A percentile compares a stretch with the other conserved stretches of the same genome.
Conservation (phyloP, 2,797 vertebrate genomes). For the Rhynchonycteris naso region DNA sequence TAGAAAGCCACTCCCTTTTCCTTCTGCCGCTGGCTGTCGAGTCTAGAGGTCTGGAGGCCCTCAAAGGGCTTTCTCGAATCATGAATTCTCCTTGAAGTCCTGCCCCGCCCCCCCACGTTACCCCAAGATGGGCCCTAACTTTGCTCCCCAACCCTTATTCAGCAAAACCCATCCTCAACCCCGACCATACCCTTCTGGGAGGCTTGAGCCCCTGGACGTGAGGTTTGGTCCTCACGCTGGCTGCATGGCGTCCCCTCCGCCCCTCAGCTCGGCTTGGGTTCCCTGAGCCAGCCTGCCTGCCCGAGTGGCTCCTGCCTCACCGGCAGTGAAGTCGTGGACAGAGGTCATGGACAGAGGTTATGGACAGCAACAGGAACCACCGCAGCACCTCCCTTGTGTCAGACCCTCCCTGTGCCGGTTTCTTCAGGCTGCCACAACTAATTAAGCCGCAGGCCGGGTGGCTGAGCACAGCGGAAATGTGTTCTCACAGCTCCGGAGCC, state of each 20-base stretch:
- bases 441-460: neutral
- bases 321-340: fast-evolving
- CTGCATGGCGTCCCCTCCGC: neutral
- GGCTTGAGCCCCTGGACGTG: neutral
- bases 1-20: neutral
- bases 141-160: neutral
- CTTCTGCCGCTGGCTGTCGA: neutral
- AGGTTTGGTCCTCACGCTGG: neutral
- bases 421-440: neutral
- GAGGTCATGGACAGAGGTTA: too few relatives aligned
- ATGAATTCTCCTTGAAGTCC: neutral
- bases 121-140: too few relatives aligned
- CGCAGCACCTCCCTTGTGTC: fast-evolving
- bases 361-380: fast-evolving
- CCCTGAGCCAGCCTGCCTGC: too few relatives aligned
- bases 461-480: neutral
- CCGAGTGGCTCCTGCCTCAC: fast-evolving
- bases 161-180: neutral
- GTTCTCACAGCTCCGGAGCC: neutral
- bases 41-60: neutral
- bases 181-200: neutral
- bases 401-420: neutral
- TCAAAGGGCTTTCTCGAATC: neutral
- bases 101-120: too few relatives aligned
- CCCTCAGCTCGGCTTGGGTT: neutral